Percentiles rank a stretch among this genome's conserved stretches.
phyloP scores from a whole-genome alignment of 2,113 vertebrate genomes.

The Crotalus viridis region DNA sequence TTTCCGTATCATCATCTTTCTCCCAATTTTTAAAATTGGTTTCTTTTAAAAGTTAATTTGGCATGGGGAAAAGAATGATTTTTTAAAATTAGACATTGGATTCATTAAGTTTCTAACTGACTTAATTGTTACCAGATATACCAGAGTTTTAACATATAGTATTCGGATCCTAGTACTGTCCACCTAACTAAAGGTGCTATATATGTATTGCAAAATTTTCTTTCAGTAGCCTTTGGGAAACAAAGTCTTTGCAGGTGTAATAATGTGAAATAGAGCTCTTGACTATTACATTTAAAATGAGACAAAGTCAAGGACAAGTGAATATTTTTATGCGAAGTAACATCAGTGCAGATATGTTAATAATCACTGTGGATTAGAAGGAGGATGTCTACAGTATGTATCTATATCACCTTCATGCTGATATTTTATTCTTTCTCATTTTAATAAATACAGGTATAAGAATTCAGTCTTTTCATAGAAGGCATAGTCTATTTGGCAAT shows the following conservation, averaged over 20 bases:
- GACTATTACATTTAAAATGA: slow-evolving; percentile 62
- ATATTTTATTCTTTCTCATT: slow-evolving; percentile 29
- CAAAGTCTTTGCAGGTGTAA: slow-evolving; percentile 55
- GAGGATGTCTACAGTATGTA: slow-evolving; percentile 30
- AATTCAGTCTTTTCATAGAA: slow-evolving; percentile 42
- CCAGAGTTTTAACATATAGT: too few relatives aligned
- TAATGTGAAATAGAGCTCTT: slow-evolving; percentile 54
- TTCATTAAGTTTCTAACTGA: too few relatives aligned
- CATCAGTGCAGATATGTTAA: slow-evolving; percentile 44
- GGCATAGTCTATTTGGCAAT: slow-evolving; percentile 31
- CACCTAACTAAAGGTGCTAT: too few relatives aligned
- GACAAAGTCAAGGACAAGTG: slow-evolving; percentile 63
- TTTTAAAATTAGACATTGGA: too few relatives aligned
- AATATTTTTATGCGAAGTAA: slow-evolving; percentile 56
- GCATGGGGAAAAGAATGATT: too few relatives aligned
- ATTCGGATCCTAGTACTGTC: too few relatives aligned
- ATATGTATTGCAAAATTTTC: too few relatives aligned
- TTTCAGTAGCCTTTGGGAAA: slow-evolving; percentile 20
- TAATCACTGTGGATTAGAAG: slow-evolving; percentile 59
- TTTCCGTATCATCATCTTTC: too few relatives aligned
- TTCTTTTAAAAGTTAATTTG: too few relatives aligned
- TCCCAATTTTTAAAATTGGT: too few relatives aligned
- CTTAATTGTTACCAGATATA: too few relatives aligned
- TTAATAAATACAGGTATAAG: slow-evolving; percentile 18
- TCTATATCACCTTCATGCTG: slow-evolving; percentile 27